A percentile compares a stretch with the other conserved stretches of the same genome.
Evolutionary conservation across 2,113 vertebrate species (phyloP).

Genomic region (Rattus norvegicus): DNA sequence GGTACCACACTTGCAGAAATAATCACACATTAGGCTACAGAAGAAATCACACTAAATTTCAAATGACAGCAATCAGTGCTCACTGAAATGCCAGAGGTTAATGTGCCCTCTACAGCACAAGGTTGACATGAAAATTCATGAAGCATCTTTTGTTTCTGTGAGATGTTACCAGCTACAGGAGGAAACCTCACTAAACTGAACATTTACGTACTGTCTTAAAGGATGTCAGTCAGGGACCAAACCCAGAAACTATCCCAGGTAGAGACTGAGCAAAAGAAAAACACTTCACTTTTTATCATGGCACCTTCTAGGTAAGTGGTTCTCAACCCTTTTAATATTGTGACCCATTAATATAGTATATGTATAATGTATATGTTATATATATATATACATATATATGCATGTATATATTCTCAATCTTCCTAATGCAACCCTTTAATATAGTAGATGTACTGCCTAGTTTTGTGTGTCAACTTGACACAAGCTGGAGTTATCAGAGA

Average conservation of each 20-base stretch:
- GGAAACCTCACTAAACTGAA: neutral
- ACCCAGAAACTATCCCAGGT: neutral
- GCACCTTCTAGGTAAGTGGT: too few relatives aligned
- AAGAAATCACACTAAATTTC: constrained; percentile 14
- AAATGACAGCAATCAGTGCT: neutral
- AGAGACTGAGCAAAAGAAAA: neutral
- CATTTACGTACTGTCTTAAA: neutral
- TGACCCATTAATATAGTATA: too few relatives aligned
- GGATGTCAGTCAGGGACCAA: neutral
- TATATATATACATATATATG: too few relatives aligned
- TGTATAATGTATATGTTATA: too few relatives aligned
- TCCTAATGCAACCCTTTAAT: too few relatives aligned
- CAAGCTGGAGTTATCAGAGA: too few relatives aligned
- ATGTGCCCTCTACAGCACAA: neutral
- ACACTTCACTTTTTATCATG: neutral
- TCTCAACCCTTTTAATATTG: too few relatives aligned
- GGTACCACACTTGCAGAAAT: neutral
- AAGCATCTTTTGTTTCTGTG: neutral
- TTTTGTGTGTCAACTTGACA: too few relatives aligned
- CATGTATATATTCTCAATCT: too few relatives aligned
- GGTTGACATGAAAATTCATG: neutral
- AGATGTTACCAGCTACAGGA: neutral
- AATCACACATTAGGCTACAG: neutral
- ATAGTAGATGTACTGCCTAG: too few relatives aligned
- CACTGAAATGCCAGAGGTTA: neutral